A percentile compares a stretch with the other conserved stretches of the same genome.
These are phyloP conservation scores for Agrotis clavis DNA, from an alignment of 2,888 invertebrate species.

Conservation along the genomic window DNA sequence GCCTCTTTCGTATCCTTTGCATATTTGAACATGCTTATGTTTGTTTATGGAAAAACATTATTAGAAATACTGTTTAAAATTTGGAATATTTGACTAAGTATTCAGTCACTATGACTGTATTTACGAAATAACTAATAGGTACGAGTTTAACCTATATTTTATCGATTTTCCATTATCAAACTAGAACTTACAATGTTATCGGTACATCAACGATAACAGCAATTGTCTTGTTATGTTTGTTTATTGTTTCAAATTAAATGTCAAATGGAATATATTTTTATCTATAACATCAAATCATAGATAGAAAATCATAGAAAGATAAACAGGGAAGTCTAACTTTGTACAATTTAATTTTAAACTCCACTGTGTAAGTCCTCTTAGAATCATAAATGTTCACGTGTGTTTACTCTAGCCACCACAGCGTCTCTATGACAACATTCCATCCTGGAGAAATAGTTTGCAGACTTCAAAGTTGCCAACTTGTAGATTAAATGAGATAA, in stretches of 20 bases:
- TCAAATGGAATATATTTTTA: conserved; percentile 36
- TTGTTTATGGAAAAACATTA: conserved; percentile 33
- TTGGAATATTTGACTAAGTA: conserved; percentile 12
- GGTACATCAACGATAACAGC: conserved; percentile 41
- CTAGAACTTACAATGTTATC: conserved; percentile 42
- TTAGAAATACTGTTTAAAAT: conserved; percentile 22
- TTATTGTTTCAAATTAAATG: conserved; percentile 40
- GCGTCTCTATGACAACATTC: conserved; percentile 77
- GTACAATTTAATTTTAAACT: conserved; percentile 45
- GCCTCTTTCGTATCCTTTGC: conserved; percentile 49
- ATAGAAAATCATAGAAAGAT: conserved; percentile 7
- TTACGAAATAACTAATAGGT: not conserved
- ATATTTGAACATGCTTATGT: conserved; percentile 47
- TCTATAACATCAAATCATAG: conserved; percentile 22
- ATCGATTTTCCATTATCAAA: conserved; percentile 34
- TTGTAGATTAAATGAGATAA: conserved; percentile 75
- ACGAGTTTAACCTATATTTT: conserved; percentile 12
- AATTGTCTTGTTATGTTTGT: conserved; percentile 46
- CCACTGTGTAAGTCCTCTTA: conserved; percentile 41
- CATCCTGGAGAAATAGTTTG: conserved; percentile 78
- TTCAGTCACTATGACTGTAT: conserved; percentile 9
- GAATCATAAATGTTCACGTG: conserved; percentile 62
- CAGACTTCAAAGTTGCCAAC: conserved; percentile 75
- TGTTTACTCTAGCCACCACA: conserved; percentile 65
- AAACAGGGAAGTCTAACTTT: conserved; percentile 42